Percentiles rank a stretch among this genome's conserved stretches.
These are phyloP conservation scores for Drosophila asahinai DNA, from an alignment of 1,140 invertebrate species.

Conservation along the genomic window DNA sequence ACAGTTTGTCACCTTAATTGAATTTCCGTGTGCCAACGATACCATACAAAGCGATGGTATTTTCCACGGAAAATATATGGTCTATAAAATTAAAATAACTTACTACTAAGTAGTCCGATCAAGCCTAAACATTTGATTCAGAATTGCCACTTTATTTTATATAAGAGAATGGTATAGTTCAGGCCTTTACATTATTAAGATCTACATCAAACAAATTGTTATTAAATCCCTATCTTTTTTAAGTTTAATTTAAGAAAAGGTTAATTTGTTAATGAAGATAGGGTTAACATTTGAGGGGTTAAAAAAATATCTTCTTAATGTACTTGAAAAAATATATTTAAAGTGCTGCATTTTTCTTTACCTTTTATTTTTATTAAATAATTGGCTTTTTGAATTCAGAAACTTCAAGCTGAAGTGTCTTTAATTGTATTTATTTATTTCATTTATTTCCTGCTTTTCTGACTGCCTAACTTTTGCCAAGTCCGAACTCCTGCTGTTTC, in stretches of 20 bases:
- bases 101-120: too few species aligned
- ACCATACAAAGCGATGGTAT: neutral
- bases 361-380: neutral
- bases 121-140: too few species aligned
- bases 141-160: too few species aligned
- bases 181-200: neutral
- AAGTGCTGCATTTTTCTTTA: neutral
- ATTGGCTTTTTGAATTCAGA: neutral
- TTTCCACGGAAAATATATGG: neutral
- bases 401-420: neutral
- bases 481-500: neutral
- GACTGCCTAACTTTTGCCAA: neutral
- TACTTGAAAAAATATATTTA: too few species aligned
- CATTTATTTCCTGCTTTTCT: neutral
- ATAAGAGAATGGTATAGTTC: too few species aligned
- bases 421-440: constrained; percentile 23
- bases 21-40: constrained; percentile 56
- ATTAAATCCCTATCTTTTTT: neutral
- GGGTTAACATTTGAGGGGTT: too few species aligned
- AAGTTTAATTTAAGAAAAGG: neutral
- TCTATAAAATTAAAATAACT: neutral
- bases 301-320: neutral
- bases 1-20: constrained; percentile 82
- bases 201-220: neutral
- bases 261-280: neutral